Evolutionary conservation across 2,797 vertebrate genomes (phyloP), one percentile per base, ranked within the genome.

Genomic region (Falco columbarius): DNA sequence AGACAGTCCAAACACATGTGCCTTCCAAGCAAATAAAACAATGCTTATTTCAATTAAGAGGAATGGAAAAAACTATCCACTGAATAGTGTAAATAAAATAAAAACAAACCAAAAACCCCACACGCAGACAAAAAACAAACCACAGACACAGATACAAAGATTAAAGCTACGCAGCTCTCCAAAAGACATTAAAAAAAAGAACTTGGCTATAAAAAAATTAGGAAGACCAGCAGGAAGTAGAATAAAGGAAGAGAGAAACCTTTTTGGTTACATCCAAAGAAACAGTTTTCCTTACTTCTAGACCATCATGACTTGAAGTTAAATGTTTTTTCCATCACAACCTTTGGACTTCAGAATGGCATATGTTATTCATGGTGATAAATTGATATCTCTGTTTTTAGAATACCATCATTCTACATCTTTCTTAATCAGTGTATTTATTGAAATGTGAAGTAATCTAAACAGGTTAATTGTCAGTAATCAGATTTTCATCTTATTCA

Each of bases 381-480:
- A 79, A 89, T 0, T 47, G 6, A 38, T 61, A 40, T 49, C 58
- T 62, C 47, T 27, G 40, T n/a, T 95, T 86, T 81, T 21, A 74
- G 18, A 86, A 74, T 67, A 56, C 40, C 15, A 44, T 74, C 56
- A 75, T 38, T 77, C n/a, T 52, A 86, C 20, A 17, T 80, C 3
- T 94, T 30, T 76, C 54, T 71, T 66, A 67, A 84, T 81, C 76
- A 72, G 29, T 68, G 9, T 72, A 86, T 82, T 90, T 85, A 91
- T 6, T 80, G 52, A 84, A 81, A 86, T 34, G 32, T 81, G 51
- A 83, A 89, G 84, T 70, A 34, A 89, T 59, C 63, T 89, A 51
- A 92, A 89, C 55, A 92, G 34, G 68, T 92, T 83, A 95, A 89
- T 67, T 79, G 13, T 36, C 67, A 59, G 38, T 54, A 75, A 92